Evolutionary conservation across 2,797 vertebrate species (phyloP).

Genomic region (Hydrophis major): DNA sequence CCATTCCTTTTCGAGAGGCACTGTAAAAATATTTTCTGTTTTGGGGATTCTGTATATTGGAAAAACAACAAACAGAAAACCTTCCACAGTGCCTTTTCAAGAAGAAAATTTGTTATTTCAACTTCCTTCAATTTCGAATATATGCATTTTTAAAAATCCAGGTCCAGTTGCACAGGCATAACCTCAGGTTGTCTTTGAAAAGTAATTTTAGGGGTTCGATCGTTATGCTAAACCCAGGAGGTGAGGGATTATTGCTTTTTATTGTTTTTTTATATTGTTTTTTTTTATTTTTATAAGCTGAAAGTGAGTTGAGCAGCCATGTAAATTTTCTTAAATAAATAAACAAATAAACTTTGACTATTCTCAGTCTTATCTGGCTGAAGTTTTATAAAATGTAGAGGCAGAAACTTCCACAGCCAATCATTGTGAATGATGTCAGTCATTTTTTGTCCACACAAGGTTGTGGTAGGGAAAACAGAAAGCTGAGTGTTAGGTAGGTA

Average conservation of each 20-base stretch:
- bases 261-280: neutral
- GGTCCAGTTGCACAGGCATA: neutral
- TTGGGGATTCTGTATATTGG: neutral
- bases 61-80: neutral
- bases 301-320: neutral
- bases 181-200: neutral
- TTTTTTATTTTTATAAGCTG: neutral
- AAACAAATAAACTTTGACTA: neutral
- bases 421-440: neutral
- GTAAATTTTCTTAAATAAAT: neutral
- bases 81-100: neutral
- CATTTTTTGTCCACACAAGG: neutral
- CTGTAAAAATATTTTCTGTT: neutral
- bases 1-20: neutral
- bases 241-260: neutral
- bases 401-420: neutral
- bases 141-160: constrained; percentile 20
- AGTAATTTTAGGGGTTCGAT: neutral
- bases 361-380: neutral
- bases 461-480: neutral
- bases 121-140: neutral
- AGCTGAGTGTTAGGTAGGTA: neutral
- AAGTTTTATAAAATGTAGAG: neutral
- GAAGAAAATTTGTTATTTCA: neutral
- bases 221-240: neutral